Percentiles rank a stretch among this genome's conserved stretches.
phyloP scores from a whole-genome alignment of 2,797 vertebrate genomes.

The Pteronotus mesoamericanus region DNA sequence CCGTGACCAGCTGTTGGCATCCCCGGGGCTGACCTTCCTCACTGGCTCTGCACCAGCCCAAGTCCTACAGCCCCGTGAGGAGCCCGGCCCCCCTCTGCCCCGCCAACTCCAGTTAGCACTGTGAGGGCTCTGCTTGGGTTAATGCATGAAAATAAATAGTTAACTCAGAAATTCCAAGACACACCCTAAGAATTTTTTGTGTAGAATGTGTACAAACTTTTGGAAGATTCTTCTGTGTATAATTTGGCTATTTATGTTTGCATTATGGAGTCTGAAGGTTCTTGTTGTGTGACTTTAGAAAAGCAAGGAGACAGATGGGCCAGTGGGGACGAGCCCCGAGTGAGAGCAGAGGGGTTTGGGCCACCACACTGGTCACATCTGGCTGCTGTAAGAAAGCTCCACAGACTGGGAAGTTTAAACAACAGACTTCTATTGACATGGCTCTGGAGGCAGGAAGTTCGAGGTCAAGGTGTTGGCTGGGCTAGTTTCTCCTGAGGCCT shows the following conservation, averaged over 20 bases:
- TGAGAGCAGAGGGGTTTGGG: not conserved
- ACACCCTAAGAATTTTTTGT: not conserved
- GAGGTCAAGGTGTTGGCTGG: not conserved
- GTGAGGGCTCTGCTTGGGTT: not conserved
- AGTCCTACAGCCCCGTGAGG: not conserved
- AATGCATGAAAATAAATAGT: not conserved
- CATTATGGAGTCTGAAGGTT: not conserved
- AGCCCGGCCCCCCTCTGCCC: not conserved
- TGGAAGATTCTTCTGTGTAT: not conserved
- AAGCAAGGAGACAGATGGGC: not conserved
- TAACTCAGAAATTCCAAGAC: not conserved
- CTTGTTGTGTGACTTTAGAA: not conserved
- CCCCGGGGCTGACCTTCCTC: not conserved
- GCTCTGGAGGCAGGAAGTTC: not conserved
- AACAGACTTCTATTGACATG: not conserved
- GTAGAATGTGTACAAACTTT: not conserved
- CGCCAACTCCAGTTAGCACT: not conserved
- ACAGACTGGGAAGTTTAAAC: not conserved
- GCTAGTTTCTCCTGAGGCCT: not conserved
- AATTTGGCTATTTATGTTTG: rapidly evolving
- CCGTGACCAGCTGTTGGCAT: no score
- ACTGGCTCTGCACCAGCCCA: not conserved
- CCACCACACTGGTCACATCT: not conserved
- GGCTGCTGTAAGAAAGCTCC: not conserved
- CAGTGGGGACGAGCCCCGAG: not conserved